Percentiles rank a stretch among this genome's conserved stretches.
Conservation (phyloP, 2,113 vertebrate genomes). For the Empidonax alnorum region DNA sequence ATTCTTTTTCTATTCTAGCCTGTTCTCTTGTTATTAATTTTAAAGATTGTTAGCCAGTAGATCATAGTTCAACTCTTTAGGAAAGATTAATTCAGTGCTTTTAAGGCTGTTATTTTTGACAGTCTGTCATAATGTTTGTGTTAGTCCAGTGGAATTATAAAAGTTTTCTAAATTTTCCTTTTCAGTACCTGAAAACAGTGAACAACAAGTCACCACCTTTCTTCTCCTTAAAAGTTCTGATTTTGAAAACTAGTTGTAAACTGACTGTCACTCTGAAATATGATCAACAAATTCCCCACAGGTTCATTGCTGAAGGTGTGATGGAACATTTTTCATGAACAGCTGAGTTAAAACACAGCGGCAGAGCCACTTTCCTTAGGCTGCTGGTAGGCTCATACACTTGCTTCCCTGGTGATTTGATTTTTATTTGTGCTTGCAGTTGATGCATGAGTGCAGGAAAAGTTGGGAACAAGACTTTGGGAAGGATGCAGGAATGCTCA, state of each 20-base stretch:
- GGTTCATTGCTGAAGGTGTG: neutral
- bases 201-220: neutral
- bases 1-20: neutral
- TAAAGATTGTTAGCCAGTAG: neutral
- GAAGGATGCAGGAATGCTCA: neutral
- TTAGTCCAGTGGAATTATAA: neutral
- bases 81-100: neutral
- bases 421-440: neutral
- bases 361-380: neutral
- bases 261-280: neutral
- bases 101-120: neutral
- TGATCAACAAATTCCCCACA: neutral
- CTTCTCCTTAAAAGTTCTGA: neutral
- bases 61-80: neutral
- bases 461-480: neutral
- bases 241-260: neutral
- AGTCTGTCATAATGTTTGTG: neutral
- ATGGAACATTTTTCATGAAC: neutral
- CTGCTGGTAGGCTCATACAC: neutral
- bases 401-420: neutral
- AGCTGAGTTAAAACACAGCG: neutral
- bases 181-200: neutral
- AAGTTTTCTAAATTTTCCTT: neutral
- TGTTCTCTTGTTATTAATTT: neutral
- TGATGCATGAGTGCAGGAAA: neutral